Base-by-base conservation (phyloP, 2,888 invertebrate species). In the Cyrtodaria siliqua region DNA sequence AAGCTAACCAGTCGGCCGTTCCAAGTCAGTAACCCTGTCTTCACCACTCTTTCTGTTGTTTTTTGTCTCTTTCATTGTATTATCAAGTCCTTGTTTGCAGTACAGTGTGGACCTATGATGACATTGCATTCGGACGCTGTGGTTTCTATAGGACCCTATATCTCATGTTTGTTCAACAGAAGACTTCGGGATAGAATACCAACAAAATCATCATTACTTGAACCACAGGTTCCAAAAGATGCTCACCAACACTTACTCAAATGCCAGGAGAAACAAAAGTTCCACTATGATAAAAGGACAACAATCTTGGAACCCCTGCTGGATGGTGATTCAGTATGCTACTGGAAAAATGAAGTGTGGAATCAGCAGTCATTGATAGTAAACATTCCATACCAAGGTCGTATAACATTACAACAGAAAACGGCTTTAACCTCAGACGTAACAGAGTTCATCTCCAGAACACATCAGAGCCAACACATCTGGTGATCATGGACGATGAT, bases 361-460 rank as follows among this genome's bases (percentile, higher is more conserved):
- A 61, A 56, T 55, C 70, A 33, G 70, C 61, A 1, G 55, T 55
- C 1, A 61, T 70, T 26, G 12, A 27, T 20, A 29, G 26, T n/a
- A 27, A 27, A 9, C 55, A 55, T 33, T 33, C 18, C 12, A 14
- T 12, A 55, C 27, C 55, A 55, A 24, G 55, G 29, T 27, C 55
- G 1, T 63, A 49, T 38, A 33, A 50, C 0, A 20, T 63, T 14
- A 23, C 26, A 6, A 56, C 55, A 26, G 27, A 33, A 29, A 29
- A 42, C 23, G 40, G 33, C 2, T n/a, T 18, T 6, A 1, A 29
- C 14, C 40, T 33, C 56, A 53, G 44, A 40, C 24, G 59, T 12
- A 59, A 59, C 27, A 23, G 59, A 4, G 20, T 18, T 20, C 14
- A 59, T 40, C 16, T 59, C 2, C 44, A 38, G 18, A 23, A 44